Evolutionary conservation across 1,140 invertebrate genomes (phyloP).

Genomic region (Araneus ventricosus): DNA sequence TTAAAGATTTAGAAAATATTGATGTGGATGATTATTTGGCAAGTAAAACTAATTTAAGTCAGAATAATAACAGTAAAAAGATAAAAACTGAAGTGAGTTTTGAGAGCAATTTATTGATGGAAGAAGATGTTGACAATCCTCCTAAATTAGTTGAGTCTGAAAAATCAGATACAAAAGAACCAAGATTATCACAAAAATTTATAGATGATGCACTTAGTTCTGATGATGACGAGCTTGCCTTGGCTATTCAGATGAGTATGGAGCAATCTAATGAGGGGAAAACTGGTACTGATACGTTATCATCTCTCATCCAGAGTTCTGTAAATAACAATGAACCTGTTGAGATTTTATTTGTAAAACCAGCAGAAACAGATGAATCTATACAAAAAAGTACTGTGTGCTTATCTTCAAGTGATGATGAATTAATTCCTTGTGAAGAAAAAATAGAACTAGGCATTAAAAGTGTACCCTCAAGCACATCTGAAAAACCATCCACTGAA

Average conservation of each 20-base stretch:
- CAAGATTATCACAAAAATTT: background rate
- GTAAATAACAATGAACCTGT: too few species aligned
- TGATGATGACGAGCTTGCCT: background rate
- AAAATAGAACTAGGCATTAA: background rate
- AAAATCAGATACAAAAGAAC: background rate
- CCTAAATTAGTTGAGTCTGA: background rate
- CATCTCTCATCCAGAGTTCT: background rate
- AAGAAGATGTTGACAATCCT: slow-evolving; percentile 69
- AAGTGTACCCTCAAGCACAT: background rate
- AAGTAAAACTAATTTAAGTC: background rate
- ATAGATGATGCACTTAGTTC: background rate
- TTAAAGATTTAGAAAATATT: slow-evolving; percentile 71
- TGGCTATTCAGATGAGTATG: background rate
- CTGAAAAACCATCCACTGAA: background rate
- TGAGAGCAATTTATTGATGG: slow-evolving; percentile 5
- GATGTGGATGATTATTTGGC: slow-evolving; percentile 11
- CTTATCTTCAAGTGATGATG: slow-evolving; percentile 55
- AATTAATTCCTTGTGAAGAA: background rate
- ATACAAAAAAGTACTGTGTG: background rate
- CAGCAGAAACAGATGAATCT: background rate
- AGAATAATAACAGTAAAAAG: background rate
- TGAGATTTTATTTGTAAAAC: background rate
- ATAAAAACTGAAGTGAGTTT: background rate
- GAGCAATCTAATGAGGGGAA: background rate
- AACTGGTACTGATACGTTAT: background rate